Base-by-base conservation (phyloP, 2,113 vertebrate genomes). In the Sinocyclocheilus grahami region DNA sequence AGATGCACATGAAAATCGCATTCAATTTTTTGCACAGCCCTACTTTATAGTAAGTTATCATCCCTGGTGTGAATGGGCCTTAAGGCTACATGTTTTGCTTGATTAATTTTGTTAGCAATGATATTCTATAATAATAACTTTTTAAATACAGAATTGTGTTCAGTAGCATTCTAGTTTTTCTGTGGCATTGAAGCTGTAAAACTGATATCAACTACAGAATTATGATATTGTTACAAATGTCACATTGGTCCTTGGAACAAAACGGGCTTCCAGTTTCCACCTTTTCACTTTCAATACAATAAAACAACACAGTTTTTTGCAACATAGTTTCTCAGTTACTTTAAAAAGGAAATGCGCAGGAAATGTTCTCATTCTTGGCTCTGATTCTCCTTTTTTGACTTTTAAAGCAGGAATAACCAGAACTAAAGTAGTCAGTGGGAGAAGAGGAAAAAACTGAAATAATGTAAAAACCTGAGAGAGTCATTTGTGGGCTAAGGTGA, bases 341-440 rank as follows among this genome's bases (percentile, higher is more conserved):
- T 30, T 67, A 27, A 27, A 27, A 27, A 67, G 24, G 16, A 67
- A 67, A 67, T 30, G 10, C 11, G 14, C 80, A 42, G 86, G 84
- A 91, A 91, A 90, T 84, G 76, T 77, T 86, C 81, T 92, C 93
- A 90, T 89, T 90, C 91, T 92, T 90, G 86, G 46, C 20, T 60
- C 18, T 20, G 22, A 62, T 22, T 62, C 7, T 9, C 22, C 22
- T 9, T 62, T 62, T 62, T 62, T 62, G 58, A 62, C 58, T 60
- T 60, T 60, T 62, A 10, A 79, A 69, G 75, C 13, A n/a, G 30
- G 63, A 82, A 82, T 53, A 30, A 53, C 4, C 62, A 46, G 22
- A 62, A 86, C 71, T 74, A 72, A 76, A 86, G 53, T n/a, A 55
- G 72, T 33, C 46, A 12, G 33, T 71, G 30, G 16, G 16, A 3